A percentile compares a stretch with the other conserved stretches of the same genome.
Conservation (phyloP, 2,113 vertebrate genomes). For the Acrocephalus arundinaceus region DNA sequence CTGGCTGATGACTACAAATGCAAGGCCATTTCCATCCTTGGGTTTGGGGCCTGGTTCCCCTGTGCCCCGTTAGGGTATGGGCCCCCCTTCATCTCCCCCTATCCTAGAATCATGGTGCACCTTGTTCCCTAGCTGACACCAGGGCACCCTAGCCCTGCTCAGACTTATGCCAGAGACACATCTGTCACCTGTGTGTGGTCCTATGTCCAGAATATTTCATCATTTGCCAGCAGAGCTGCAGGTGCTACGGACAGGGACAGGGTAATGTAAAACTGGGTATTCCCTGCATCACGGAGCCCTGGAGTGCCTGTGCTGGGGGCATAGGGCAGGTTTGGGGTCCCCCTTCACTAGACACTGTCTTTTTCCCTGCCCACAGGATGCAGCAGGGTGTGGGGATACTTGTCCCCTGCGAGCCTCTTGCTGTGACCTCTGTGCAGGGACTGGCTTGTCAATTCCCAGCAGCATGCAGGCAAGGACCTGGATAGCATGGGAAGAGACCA, state of each 20-base stretch:
- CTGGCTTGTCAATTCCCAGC: neutral
- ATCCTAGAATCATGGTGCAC: neutral
- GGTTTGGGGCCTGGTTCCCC: neutral
- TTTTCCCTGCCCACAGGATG: neutral
- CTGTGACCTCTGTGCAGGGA: neutral
- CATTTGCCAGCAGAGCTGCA: neutral
- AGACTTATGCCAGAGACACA: neutral
- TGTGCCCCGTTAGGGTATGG: rapidly evolving
- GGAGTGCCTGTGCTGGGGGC: neutral
- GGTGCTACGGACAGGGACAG: rapidly evolving
- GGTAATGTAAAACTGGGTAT: neutral
- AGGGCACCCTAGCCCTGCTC: neutral
- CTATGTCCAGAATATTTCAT: neutral
- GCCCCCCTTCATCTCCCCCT: rapidly evolving
- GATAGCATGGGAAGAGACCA: neutral
- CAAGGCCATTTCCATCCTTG: neutral
- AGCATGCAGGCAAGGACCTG: neutral
- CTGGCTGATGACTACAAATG: neutral
- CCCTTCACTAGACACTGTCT: neutral
- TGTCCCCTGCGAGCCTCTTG: neutral
- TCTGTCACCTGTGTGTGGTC: neutral
- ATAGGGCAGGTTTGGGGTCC: neutral
- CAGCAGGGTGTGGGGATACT: neutral
- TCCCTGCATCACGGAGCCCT: rapidly evolving
- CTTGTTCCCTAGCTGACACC: neutral